These are phyloP conservation scores for Eurystomus glaucurus DNA, from an alignment of 2,797 vertebrate genomes.

Conservation along the genomic window DNA sequence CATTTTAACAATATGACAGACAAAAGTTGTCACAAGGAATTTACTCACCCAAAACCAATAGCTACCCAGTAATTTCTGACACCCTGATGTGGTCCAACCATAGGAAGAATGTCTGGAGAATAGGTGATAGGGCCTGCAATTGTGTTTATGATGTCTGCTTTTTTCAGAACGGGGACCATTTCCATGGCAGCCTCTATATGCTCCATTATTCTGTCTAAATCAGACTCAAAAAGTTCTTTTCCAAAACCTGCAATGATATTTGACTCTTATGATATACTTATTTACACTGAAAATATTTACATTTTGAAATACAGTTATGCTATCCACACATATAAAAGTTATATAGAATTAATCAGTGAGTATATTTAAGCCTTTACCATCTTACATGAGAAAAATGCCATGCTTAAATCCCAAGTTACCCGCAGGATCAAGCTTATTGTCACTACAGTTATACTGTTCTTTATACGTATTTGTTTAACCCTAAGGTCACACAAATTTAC, in stretches of 20 bases:
- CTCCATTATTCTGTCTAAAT: constrained; percentile 97
- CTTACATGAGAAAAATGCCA: background rate
- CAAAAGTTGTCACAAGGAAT: background rate
- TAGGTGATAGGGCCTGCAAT: constrained; percentile 97
- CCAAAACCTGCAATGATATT: constrained; percentile 90
- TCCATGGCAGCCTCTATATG: constrained; percentile 96
- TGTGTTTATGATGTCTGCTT: constrained; percentile 93
- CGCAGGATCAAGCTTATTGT: constrained; percentile 10
- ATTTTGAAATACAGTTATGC: background rate
- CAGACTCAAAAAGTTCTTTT: constrained; percentile 97
- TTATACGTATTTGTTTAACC: constrained; percentile 50
- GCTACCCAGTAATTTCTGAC: constrained; percentile 96
- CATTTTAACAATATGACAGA: background rate
- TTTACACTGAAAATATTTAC: background rate
- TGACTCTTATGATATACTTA: background rate
- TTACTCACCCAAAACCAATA: constrained; percentile 93
- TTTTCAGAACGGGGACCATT: constrained; percentile 93
- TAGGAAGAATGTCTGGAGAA: constrained; percentile 95
- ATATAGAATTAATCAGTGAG: background rate
- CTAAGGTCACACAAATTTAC: constrained; percentile 29
- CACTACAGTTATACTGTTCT: background rate
- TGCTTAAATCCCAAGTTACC: background rate
- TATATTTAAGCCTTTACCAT: background rate
- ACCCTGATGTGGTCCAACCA: constrained; percentile 95
- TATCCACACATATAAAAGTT: background rate